Conservation (phyloP, 2,888 invertebrate genomes). For the Caenorhabditis panamensis region DNA sequence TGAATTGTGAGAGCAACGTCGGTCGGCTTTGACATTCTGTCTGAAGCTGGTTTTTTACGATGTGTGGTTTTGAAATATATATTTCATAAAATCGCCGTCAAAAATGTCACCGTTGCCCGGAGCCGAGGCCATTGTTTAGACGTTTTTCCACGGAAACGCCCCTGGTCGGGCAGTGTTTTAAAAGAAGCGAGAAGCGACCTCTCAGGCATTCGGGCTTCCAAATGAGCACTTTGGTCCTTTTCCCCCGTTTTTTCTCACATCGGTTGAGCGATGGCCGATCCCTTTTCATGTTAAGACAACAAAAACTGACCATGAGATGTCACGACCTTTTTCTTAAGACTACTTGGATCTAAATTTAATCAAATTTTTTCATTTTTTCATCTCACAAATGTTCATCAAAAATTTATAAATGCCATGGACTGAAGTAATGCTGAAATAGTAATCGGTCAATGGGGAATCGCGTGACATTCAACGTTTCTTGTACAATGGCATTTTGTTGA, state of each 20-base stretch:
- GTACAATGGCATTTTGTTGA: too few species aligned
- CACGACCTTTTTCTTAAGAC: slow-evolving; percentile 7
- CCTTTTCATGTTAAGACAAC: background rate
- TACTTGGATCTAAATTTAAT: background rate
- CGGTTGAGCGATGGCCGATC: slow-evolving; percentile 6
- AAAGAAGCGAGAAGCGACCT: slow-evolving; percentile 12
- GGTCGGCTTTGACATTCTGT: background rate
- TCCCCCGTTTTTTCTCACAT: slow-evolving; percentile 11
- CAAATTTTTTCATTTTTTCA: background rate
- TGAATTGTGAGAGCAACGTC: background rate
- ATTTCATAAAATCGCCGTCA: slow-evolving; percentile 43
- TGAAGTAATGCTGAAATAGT: too few species aligned
- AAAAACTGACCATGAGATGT: background rate
- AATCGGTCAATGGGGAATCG: too few species aligned
- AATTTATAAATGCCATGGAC: background rate
- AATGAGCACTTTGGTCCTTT: slow-evolving; percentile 23
- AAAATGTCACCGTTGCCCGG: slow-evolving; percentile 48
- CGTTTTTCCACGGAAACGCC: slow-evolving; percentile 24
- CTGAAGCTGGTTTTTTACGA: slow-evolving; percentile 17
- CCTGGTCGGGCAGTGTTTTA: slow-evolving; percentile 8
- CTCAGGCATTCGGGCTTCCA: slow-evolving; percentile 10
- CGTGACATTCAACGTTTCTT: too few species aligned
- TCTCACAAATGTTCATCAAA: background rate
- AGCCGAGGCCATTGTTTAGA: slow-evolving; percentile 18
- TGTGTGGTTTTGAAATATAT: slow-evolving; percentile 23